Conservation (phyloP, 2,888 invertebrate species). For the Mythimna vitellina region DNA sequence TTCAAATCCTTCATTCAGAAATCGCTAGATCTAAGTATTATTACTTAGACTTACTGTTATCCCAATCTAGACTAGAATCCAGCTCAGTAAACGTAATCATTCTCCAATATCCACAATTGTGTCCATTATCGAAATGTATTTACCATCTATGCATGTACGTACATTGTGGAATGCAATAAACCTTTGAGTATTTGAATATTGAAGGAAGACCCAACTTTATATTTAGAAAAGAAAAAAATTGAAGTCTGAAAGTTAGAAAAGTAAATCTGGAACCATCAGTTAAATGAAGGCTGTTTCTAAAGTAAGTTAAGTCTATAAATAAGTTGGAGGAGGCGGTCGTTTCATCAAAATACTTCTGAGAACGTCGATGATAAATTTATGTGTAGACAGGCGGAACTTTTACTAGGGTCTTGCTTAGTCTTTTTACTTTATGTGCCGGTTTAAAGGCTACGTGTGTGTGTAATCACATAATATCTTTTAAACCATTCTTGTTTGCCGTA, state of each 20-base stretch:
- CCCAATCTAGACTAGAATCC: not conserved
- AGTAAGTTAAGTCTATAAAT: constrained; percentile 37
- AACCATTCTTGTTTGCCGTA: no score
- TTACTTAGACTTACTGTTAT: no score
- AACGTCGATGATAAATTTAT: constrained; percentile 32
- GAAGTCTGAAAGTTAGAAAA: constrained; percentile 21
- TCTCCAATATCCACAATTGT: no score
- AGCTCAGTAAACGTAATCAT: constrained; percentile 1
- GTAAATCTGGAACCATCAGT: constrained; percentile 36
- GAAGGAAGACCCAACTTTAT: constrained; percentile 22
- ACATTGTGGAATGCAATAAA: no score
- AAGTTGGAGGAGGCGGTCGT: constrained; percentile 27
- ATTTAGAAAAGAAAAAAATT: constrained; percentile 20
- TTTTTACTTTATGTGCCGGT: not conserved
- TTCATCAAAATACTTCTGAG: constrained; percentile 47
- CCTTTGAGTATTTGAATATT: no score
- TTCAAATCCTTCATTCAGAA: no score
- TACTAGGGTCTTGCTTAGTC: not conserved
- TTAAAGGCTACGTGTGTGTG: not conserved
- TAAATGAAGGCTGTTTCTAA: constrained; percentile 53
- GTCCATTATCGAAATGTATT: no score
- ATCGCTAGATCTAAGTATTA: no score
- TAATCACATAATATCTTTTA: not conserved
- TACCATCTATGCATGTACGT: no score
- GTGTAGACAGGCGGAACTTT: constrained; percentile 16